Evolutionary conservation across 1,140 invertebrate genomes (phyloP), one percentile per base, ranked within the genome.

Genomic region (Mamestra configurata): DNA sequence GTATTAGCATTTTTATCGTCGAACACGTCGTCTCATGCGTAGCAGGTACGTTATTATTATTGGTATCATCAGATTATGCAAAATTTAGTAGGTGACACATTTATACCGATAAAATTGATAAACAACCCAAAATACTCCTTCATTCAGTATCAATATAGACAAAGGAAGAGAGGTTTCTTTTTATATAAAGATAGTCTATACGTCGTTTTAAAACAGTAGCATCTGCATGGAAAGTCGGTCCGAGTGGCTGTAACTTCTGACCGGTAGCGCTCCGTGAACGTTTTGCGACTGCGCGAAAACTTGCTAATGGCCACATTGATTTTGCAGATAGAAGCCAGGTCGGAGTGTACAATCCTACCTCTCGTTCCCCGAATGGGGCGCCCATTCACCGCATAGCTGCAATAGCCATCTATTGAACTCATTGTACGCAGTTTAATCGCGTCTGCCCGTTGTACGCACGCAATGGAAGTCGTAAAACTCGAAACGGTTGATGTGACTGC

Each of bases 261-360:
- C 89, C 90, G 88, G 89, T 89, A 91, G 89, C 89, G 86, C 82
- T 88, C 83, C 78, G 79, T 51, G 77, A 82, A 83, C 84, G 89
- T 84, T 93, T 89, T 95, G 93, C 93, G 93, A 92, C 92, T 94
- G 92, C 93, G 93, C 93, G 93, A 90, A 91, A 94, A 93, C 92
- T 92, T 92, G 91, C 93, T 95, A 95, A 95, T 95, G 88, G 92
- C 80, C 93, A 94, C 93, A 95, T 95, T 95, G 93, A 95, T 95
- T 95, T 95, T 95, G 93, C 92, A 95, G 92, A 95, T 95, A 95
- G 91, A 90, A 92, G 89, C 88, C 92, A 92, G 92, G 92, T 93
- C 90, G 89, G 92, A 88, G 86, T 82, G 82, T 81, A 81, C 86
- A 88, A 92, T 90, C 88, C 89, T 90, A 93, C 90, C 87, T 90